These are phyloP conservation scores for Mastacembelus armatus DNA, from an alignment of 2,797 vertebrate species.

Conservation along the genomic window DNA sequence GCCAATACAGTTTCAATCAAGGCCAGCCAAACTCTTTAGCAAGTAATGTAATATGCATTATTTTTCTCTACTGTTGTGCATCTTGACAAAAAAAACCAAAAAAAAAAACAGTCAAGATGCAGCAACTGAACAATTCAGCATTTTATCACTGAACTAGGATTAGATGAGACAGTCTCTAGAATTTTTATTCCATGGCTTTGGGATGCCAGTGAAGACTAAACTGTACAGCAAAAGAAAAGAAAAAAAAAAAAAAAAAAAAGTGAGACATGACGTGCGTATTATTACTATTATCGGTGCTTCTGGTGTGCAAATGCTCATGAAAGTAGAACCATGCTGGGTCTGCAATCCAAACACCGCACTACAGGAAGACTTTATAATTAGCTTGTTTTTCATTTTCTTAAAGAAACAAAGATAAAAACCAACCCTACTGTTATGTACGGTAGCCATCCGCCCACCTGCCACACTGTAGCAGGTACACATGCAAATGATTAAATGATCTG, in stretches of 20 bases:
- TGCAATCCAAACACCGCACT: background rate
- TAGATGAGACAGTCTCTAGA: background rate
- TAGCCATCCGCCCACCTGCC: background rate
- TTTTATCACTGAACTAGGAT: constrained; percentile 6
- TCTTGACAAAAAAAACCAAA: too few species aligned
- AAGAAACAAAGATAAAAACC: background rate
- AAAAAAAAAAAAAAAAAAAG: background rate
- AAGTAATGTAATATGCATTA: background rate
- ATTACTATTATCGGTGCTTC: background rate
- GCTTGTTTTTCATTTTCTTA: background rate
- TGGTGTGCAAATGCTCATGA: too few species aligned
- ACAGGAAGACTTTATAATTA: background rate
- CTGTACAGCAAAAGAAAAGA: background rate
- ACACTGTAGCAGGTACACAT: constrained; percentile 2
- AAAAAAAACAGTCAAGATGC: too few species aligned
- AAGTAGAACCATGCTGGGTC: too few species aligned
- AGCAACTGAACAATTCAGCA: background rate
- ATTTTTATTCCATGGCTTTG: background rate
- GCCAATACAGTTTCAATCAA: background rate
- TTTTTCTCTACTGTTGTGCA: background rate
- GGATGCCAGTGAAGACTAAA: background rate
- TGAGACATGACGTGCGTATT: background rate
- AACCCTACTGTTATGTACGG: background rate
- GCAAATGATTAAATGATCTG: constrained; percentile 15
- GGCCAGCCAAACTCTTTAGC: background rate